Evolutionary conservation across 1,140 invertebrate species (phyloP).

Genomic region (Zaprionus gabonicus): DNA sequence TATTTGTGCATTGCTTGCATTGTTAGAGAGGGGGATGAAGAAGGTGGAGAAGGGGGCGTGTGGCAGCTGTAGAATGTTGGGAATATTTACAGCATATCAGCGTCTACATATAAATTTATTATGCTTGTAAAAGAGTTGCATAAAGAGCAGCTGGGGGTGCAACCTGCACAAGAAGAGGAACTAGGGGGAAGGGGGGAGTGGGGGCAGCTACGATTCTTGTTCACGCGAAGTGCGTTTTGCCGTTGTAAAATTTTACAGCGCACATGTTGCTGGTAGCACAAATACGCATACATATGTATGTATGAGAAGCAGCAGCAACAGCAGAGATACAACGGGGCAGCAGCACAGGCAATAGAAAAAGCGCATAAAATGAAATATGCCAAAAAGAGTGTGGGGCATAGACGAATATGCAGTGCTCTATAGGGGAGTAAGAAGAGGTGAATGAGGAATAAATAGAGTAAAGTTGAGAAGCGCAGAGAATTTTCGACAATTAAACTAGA

Average conservation of each 20-base stretch:
- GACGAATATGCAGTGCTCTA: conserved; percentile 18
- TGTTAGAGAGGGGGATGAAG: neutral
- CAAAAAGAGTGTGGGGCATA: neutral
- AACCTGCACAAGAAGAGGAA: conserved; percentile 11
- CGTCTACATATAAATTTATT: conserved; percentile 72
- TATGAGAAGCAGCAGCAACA: conserved; percentile 6
- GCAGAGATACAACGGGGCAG: conserved; percentile 3
- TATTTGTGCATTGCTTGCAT: conserved; percentile 20
- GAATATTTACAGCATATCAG: conserved; percentile 68
- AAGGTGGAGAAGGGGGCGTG: neutral
- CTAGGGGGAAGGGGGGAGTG: conserved; percentile 2
- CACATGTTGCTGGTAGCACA: conserved; percentile 53
- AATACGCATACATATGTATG: conserved; percentile 8
- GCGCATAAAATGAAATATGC: conserved; percentile 23
- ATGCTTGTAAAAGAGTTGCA: conserved; percentile 55
- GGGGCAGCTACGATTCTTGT: neutral
- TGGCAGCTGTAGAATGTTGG: conserved; percentile 8
- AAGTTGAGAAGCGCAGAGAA: too few species aligned
- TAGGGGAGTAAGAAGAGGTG: neutral
- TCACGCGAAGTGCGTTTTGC: conserved; percentile 21
- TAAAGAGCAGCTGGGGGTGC: conserved; percentile 23
- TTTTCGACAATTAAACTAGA: too few species aligned
- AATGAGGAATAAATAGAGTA: neutral
- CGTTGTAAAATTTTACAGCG: conserved; percentile 54
- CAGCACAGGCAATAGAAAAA: conserved; percentile 29